Evolutionary conservation across 2,113 vertebrate genomes (phyloP).

Genomic region (Myxocyprinus asiaticus): DNA sequence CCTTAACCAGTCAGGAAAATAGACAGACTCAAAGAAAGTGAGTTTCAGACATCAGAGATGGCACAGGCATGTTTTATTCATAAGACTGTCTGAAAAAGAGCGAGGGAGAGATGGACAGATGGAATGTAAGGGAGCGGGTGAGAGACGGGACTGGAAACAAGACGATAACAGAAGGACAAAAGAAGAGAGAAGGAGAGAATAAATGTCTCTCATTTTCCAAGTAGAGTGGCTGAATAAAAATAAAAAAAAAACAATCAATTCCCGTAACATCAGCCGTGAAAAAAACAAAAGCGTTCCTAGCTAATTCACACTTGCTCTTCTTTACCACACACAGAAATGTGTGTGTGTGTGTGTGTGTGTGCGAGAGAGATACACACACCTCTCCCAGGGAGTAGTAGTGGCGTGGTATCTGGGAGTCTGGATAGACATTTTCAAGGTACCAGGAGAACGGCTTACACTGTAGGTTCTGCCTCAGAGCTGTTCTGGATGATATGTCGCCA

Average conservation of each 20-base stretch:
- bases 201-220: constrained; percentile 33
- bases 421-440: constrained; percentile 98
- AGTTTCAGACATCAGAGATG: constrained; percentile 43
- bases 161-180: constrained; percentile 16
- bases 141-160: constrained; percentile 26
- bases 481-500: constrained; percentile 90
- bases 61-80: constrained; percentile 44
- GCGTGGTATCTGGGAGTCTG: constrained; percentile 97
- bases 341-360: not conserved
- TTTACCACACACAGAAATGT: not conserved
- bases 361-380: constrained; percentile 70
- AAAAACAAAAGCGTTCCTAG: not conserved
- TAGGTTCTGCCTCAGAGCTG: constrained; percentile 89
- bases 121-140: not conserved
- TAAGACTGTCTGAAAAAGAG: not conserved
- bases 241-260: constrained; percentile 11
- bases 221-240: not conserved
- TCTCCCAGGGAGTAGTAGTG: constrained; percentile 98
- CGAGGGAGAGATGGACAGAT: constrained; percentile 32
- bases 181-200: constrained; percentile 3
- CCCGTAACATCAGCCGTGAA: constrained; percentile 14
- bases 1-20: constrained; percentile 10
- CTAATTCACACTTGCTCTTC: not conserved
- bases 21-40: constrained; percentile 8
- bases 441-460: constrained; percentile 98